Conservation (phyloP, 2,888 invertebrate species). For the Chrysomela aeneicollis region DNA sequence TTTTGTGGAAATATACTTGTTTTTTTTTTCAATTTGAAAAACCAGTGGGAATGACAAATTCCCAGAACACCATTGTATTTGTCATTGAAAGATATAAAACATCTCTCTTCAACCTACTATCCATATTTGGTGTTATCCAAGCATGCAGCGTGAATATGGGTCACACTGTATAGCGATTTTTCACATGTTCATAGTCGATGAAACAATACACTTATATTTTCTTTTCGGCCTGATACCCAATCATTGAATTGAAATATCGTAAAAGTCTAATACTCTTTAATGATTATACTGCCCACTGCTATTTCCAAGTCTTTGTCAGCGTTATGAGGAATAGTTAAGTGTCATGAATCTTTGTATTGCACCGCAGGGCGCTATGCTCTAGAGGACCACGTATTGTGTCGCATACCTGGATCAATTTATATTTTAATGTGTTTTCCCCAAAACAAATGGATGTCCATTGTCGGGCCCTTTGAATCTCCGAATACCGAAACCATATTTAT, state of each 20-base stretch:
- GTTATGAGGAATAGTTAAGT: conserved; percentile 57
- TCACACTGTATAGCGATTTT: too few species aligned
- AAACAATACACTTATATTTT: too few species aligned
- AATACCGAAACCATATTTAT: conserved; percentile 59
- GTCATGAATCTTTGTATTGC: conserved; percentile 59
- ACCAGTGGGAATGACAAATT: too few species aligned
- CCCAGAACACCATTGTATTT: too few species aligned
- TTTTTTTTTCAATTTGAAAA: too few species aligned
- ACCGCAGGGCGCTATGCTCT: conserved; percentile 54
- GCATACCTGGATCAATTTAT: conserved; percentile 61
- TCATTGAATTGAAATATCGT: not conserved
- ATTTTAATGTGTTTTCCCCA: conserved; percentile 62
- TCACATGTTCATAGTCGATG: too few species aligned
- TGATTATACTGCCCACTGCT: conserved; percentile 1
- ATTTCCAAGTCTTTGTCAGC: not conserved
- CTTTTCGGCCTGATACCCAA: not conserved
- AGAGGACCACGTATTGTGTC: conserved; percentile 60
- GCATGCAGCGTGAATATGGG: too few species aligned
- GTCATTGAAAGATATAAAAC: too few species aligned
- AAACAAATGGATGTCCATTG: conserved; percentile 61
- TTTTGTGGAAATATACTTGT: too few species aligned
- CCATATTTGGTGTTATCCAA: too few species aligned
- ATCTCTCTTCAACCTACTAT: too few species aligned
- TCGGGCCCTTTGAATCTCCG: conserved; percentile 58
- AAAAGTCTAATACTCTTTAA: not conserved